phyloP scores from a whole-genome alignment of 1,140 invertebrate genomes.

The Dysdera silvatica region DNA sequence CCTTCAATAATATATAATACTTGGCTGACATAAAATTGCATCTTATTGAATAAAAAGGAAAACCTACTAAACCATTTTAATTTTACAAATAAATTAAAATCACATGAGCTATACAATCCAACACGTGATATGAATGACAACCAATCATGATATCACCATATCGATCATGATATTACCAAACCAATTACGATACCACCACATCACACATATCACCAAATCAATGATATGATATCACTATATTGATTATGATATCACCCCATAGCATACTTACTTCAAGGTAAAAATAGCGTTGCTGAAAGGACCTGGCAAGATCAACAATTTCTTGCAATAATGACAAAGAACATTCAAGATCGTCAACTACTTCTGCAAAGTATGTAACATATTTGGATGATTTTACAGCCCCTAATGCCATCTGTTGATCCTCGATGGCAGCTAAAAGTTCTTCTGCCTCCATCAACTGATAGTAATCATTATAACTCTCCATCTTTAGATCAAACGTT shows the following conservation, averaged over 20 bases:
- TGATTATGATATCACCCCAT: background rate
- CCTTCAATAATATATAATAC: too few species aligned
- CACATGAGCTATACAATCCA: background rate
- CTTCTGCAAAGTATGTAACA: slow-evolving; percentile 69
- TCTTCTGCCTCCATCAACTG: slow-evolving; percentile 58
- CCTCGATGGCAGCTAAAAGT: slow-evolving; percentile 62
- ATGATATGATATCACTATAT: background rate
- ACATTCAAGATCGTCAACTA: slow-evolving; percentile 74
- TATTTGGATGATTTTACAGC: slow-evolving; percentile 77
- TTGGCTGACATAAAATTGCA: too few species aligned
- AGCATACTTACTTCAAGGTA: slow-evolving; percentile 61
- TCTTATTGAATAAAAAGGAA: too few species aligned
- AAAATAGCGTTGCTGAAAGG: slow-evolving; percentile 69
- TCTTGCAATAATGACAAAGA: slow-evolving; percentile 66
- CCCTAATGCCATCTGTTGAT: slow-evolving; percentile 63
- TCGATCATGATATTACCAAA: background rate
- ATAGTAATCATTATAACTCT: slow-evolving; percentile 56
- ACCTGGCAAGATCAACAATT: slow-evolving; percentile 62
- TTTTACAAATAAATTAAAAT: background rate
- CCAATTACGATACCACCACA: too few species aligned
- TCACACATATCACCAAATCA: too few species aligned
- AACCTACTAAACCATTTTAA: too few species aligned
- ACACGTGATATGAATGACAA: background rate
- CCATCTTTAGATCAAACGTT: slow-evolving; percentile 59
- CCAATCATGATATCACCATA: background rate